Base-by-base conservation (phyloP, 2,113 vertebrate species). In the Bufo bufo region DNA sequence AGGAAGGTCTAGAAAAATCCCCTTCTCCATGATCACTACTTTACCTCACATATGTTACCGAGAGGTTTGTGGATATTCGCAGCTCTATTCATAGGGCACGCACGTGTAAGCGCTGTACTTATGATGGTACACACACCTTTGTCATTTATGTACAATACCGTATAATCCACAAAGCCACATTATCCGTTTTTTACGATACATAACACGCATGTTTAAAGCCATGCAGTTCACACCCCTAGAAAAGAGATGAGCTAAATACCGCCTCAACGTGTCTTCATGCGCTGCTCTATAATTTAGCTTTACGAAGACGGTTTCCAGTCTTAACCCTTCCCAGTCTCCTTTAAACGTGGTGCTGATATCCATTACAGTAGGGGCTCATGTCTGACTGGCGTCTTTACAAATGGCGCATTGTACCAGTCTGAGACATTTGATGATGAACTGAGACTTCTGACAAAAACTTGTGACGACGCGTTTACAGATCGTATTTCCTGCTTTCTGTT, bases 241-340 rank as follows among this genome's bases (percentile, higher is more conserved):
- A 72, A 69, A 33, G 12, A 69, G n/a, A 69, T 4, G 19, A 45
- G 23, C 45, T 23, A 59, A 54, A 47, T 59, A 20, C n/a, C 14
- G 54, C 20, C 65, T 61, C 54, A 45, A 77, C 17, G 43, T 77
- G 23, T 75, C 16, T 16, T 66, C 12, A 43, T 77, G 23, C 49
- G 54, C 52, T 77, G 52, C 54, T 52, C 83, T 85, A 74, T 74
- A 58, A 85, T 85, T 85, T 85, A 74, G 50, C 50, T 63, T 72
- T 11, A 12, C 65, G 50, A 83, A 83, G 14, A 52, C 45, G 56
- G 63, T 43, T n/a, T 33, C 33, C 33, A 33, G 33, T 33, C 33
- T 33, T 61, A 85, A 65, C 43, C 43, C 43, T 77, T 77, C 65
- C 6, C 11, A 49, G 56, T 11, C 84, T 77, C 33, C 47, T 14